Conservation (phyloP, 2,113 vertebrate species). For the Periophthalmodon schlosseri region DNA sequence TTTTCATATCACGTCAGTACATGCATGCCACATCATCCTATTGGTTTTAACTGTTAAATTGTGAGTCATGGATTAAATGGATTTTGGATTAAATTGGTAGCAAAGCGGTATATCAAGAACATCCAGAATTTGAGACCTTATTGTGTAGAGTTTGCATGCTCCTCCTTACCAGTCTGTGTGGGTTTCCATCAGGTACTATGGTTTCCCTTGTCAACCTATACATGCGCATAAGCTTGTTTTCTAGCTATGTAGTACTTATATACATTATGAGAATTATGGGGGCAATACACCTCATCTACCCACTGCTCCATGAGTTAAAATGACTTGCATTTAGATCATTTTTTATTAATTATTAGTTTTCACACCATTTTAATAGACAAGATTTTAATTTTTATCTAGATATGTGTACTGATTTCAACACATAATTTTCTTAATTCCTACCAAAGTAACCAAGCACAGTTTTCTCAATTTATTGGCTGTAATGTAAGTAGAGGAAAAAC, state of each 20-base stretch:
- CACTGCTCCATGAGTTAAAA: no score
- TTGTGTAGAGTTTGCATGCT: background rate
- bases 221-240: background rate
- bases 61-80: conserved; percentile 19
- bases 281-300: no score
- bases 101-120: background rate
- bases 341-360: no score
- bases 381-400: no score
- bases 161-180: background rate
- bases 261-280: background rate
- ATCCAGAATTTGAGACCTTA: background rate
- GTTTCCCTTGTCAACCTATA: background rate
- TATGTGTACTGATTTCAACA: no score
- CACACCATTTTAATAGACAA: no score
- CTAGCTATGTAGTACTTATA: background rate
- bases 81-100: background rate
- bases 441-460: no score
- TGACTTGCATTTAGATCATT: no score
- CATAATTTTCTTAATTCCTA: no score
- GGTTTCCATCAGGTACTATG: background rate
- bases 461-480: no score
- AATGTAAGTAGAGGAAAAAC: no score
- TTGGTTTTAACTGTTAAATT: background rate
- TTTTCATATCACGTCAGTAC: conserved; percentile 10
- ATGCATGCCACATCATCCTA: background rate